Percentiles rank a stretch among this genome's conserved stretches.
These are phyloP conservation scores for Pantelozetes paolii DNA, from an alignment of 2,888 invertebrate genomes.

Conservation along the genomic window DNA sequence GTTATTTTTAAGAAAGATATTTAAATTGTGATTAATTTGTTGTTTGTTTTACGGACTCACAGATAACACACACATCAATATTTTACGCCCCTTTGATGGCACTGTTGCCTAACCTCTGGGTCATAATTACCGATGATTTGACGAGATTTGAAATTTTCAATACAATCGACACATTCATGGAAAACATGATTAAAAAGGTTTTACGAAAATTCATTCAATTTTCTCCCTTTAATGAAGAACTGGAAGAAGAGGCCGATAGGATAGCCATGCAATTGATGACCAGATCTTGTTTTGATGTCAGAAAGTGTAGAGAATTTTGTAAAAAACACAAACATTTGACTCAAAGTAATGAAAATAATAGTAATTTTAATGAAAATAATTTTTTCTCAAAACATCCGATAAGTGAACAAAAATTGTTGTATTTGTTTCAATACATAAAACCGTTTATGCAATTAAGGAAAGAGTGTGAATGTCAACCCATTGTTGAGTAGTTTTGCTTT, in stretches of 20 bases:
- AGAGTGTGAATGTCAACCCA: constrained; percentile 15
- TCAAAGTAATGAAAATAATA: not conserved
- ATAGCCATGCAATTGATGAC: constrained; percentile 60
- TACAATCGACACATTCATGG: not conserved
- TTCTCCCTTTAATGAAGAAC: constrained; percentile 57
- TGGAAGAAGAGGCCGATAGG: constrained; percentile 61
- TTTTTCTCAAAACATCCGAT: constrained; percentile 24
- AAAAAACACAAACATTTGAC: not conserved
- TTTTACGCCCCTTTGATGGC: not conserved
- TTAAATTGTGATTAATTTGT: not conserved
- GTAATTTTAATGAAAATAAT: not conserved
- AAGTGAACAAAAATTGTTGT: constrained; percentile 15
- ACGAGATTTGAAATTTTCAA: not conserved
- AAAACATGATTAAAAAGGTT: not conserved
- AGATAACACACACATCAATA: not conserved
- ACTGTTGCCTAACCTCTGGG: not conserved
- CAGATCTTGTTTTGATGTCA: constrained; percentile 58
- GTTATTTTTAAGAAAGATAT: constrained; percentile 50
- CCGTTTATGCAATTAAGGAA: constrained; percentile 14
- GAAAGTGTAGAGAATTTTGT: constrained; percentile 51
- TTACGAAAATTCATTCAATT: not conserved
- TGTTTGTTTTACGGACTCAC: not conserved
- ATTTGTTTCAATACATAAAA: constrained; percentile 16
- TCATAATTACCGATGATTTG: not conserved
- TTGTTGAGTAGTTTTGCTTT: not conserved